Base-by-base conservation (phyloP, 2,888 invertebrate genomes). In the Lepidochrysops patricia region DNA sequence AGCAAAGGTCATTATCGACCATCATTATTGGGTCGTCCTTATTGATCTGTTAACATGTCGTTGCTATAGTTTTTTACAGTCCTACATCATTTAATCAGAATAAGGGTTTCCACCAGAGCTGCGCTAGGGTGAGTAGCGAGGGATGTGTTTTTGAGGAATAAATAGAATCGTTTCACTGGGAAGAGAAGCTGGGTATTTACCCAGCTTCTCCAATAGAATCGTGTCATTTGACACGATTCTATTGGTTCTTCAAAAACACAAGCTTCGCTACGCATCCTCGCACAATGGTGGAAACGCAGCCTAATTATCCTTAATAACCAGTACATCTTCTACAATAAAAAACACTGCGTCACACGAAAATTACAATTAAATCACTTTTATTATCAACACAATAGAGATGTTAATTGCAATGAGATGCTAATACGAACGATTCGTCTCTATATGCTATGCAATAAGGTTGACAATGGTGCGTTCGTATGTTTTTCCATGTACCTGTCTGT, bases 1-100 rank as follows among this genome's bases (percentile, higher is more conserved):
- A 9, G 50, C 50, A 43, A 50, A 63, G 63, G 63, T 63, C 61
- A 62, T 57, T 63, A 62, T 58, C 60, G 50, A 25, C 3, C 52
- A 27, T 26, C 32, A 29, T 12, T 49, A 7, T 15, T 54, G 15
- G 9, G 9, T 29, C 54, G 54, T 15, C 54, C 32, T 54, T 32
- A 19, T 32, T 12, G 32, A 32, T 19, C 15, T 13, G 26, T 54
- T 54, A 54, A 19, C 54, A 4, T 4, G n/a, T 26, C 12, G 4
- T 25, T 15, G 4, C 12, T 50, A 25, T 26, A 26, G 25, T 13
- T 50, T 13, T 26, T 9, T 15, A 50, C 1, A 5, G 3, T 5
- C 2, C 13, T 29, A 29, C 4, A 29, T 29, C 4, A 29, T 29
- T 29, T 7, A 4, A 29, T 7, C 4, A 29, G n/a, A n/a, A n/a